These are phyloP conservation scores for Lonchura striata DNA, from an alignment of 2,113 vertebrate species.

Conservation along the genomic window DNA sequence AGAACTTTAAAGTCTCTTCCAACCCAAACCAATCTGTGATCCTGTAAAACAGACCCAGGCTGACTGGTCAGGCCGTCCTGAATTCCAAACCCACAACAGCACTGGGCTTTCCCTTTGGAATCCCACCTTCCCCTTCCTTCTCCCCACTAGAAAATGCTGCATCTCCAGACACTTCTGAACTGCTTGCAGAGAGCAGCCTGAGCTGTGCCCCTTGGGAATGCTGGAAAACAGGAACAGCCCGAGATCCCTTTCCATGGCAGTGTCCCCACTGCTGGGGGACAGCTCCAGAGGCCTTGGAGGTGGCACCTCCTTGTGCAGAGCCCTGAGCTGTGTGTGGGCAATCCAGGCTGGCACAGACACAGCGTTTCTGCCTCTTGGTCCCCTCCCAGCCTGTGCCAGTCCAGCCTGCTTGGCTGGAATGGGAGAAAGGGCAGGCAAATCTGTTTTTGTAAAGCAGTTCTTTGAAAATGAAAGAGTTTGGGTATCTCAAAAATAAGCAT, in stretches of 20 bases:
- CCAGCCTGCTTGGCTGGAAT: neutral
- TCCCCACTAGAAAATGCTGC: neutral
- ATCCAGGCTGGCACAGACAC: neutral
- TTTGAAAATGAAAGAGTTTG: neutral
- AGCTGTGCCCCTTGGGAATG: neutral
- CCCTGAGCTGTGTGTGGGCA: neutral
- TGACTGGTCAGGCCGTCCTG: rapidly evolving
- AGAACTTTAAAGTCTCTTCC: neutral
- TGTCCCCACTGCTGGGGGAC: neutral
- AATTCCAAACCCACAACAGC: neutral
- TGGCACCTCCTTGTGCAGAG: neutral
- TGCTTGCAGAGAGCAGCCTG: neutral
- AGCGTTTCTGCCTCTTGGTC: neutral
- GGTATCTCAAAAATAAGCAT: neutral
- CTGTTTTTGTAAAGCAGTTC: neutral
- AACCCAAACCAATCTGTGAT: neutral
- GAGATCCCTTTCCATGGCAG: rapidly evolving
- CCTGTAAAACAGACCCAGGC: neutral
- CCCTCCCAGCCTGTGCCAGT: neutral
- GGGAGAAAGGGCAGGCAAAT: neutral
- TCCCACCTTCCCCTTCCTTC: neutral
- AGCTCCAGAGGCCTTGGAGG: neutral
- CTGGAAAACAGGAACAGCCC: neutral
- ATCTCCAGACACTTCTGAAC: neutral
- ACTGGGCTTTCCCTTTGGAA: neutral